Base-by-base conservation (phyloP, 2,797 vertebrate genomes). In the Siniperca undulata region DNA sequence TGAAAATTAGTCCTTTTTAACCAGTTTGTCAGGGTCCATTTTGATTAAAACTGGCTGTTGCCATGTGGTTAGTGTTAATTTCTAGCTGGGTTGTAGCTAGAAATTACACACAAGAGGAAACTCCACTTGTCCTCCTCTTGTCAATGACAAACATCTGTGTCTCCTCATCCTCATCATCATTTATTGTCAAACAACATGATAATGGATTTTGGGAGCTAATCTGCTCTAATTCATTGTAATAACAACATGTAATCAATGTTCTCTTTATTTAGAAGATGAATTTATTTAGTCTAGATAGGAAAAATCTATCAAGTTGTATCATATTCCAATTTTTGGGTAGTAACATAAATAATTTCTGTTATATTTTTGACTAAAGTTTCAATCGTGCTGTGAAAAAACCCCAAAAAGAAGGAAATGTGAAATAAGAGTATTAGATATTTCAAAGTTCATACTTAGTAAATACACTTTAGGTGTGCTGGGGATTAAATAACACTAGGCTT, bases 141-240 rank as follows among this genome's bases (percentile, higher is more conserved):
- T 79, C 55, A 65, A 34, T 46, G 65, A 74, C 59, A 70, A 80
- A 76, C 81, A 88, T 82, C 76, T 80, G 75, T 53, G 27, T 66
- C 48, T 69, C 55, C 40, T 85, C 58, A 69, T 74, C 74, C 46
- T 73, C 52, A n/a, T 2, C 22, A 36, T 71, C 52, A 83, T 73
- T 67, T 52, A 72, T 72, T 61, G 68, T 67, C 75, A 76, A 69
- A 80, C 61, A 70, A 74, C 58, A 12, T 8, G 34, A 67, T 81
- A 53, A 70, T 61, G 27, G 61, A 30, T 27, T 83, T 77, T 7
- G 3, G 30, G n/a, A 70, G 61, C 20, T 67, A 52, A 81, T 83
- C 42, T 61, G 36, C 38, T 58, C 17, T 30, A 60, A 79, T 83
- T 78, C 48, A 48, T 59, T 77, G 19, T 50, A 48, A 38, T 64